These are phyloP conservation scores for Machimus atricapillus DNA, from an alignment of 2,888 invertebrate genomes.

Conservation along the genomic window DNA sequence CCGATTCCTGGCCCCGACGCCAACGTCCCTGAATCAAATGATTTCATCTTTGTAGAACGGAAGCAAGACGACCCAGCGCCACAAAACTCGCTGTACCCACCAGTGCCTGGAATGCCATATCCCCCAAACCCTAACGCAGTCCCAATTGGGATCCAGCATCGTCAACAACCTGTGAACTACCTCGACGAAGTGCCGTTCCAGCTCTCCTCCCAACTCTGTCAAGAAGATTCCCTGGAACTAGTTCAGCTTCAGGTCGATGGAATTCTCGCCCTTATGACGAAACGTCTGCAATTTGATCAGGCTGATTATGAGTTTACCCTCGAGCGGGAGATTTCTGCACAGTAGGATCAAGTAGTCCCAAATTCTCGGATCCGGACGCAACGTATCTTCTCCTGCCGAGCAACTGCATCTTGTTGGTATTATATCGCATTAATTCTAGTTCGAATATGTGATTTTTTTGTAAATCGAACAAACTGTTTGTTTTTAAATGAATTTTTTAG, in stretches of 20 bases:
- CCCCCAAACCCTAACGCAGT: not conserved
- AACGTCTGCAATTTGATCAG: conserved; percentile 17
- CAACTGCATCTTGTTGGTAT: not conserved
- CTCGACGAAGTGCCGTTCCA: conserved; percentile 42
- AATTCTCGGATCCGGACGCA: not conserved
- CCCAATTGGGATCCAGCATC: not conserved
- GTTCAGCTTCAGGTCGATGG: conserved; percentile 40
- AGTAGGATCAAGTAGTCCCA: not conserved
- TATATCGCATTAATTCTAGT: not conserved
- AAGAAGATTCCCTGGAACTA: conserved; percentile 5
- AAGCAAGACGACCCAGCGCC: not conserved
- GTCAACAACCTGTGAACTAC: not conserved
- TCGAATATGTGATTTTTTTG: not conserved
- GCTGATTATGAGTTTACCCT: conserved; percentile 41
- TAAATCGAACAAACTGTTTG: not conserved
- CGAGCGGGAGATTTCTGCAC: conserved; percentile 28
- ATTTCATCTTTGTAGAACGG: conserved; percentile 41
- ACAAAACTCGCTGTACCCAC: conserved; percentile 32
- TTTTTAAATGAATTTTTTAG: not conserved
- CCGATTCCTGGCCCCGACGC: conserved; percentile 42
- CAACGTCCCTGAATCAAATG: not conserved
- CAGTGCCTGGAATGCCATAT: conserved; percentile 29
- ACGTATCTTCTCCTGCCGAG: not conserved
- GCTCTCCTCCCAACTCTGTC: conserved; percentile 26
- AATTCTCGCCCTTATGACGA: conserved; percentile 41